Evolutionary conservation across 2,888 invertebrate genomes (phyloP), one percentile per base, ranked within the genome.

Genomic region (Drosophila monieri): DNA sequence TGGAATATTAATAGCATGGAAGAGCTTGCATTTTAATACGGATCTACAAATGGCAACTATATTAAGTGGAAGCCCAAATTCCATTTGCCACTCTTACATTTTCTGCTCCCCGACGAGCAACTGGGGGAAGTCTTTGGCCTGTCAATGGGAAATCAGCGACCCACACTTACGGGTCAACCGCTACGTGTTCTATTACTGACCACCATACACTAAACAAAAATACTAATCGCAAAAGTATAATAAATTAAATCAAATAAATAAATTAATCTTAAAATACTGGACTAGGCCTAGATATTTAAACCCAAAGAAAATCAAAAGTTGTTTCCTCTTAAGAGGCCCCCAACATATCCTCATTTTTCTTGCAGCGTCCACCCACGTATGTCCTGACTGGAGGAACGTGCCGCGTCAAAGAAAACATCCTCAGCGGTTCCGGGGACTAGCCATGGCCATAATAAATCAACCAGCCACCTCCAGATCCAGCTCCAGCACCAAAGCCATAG

Each of bases 1-100:
- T 84, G 74, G 77, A 80, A 80, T 81, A 81, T 84, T 79, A 84
- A 81, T 80, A 77, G 76, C 77, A 54, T 46, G 65, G 61, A 77
- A 71, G 56, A 73, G 56, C 59, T 71, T 71, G 66, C 55, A 73
- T 56, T 71, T 66, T 66, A 58, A 69, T 52, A 44, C 44, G 62
- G 43, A 61, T 52, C 23, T 51, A 62, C 32, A 48, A 35, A 46
- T 10, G 35, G 15, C 25, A 32, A 32, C n/a, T 37, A 14, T 18
- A 14, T 27, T 39, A 56, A 43, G 49, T 51, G 39, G 39, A 37
- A 48, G 18, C 18, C n/a, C 39, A 39, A 15, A 39, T 39, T 15
- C 25, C 10, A 39, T 9, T 44, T n/a, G 23, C 21, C 39, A 32
- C 3, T 32, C 27, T 35, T 8, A 8, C 46, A 12, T 23, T 15